Percentiles rank a stretch among this genome's conserved stretches.
Conservation (phyloP, 1,140 invertebrate genomes). For the Drosophila cardini region DNA sequence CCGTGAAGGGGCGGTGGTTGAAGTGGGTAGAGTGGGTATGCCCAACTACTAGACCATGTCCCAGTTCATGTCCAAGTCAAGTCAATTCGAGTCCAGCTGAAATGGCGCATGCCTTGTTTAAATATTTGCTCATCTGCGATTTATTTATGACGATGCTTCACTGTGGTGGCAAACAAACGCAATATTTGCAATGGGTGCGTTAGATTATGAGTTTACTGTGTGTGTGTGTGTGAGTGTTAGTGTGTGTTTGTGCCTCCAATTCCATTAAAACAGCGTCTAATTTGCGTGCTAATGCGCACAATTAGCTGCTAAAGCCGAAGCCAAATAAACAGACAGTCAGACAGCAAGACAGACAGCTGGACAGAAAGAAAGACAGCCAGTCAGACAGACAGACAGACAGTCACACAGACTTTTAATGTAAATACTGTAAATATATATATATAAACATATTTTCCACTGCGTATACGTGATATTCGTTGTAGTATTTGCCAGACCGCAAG, state of each 20-base stretch:
- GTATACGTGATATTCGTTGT: slow-evolving; percentile 52
- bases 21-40: no score
- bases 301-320: slow-evolving; percentile 56
- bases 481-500: slow-evolving; percentile 17
- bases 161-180: slow-evolving; percentile 69
- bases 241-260: slow-evolving; percentile 9
- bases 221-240: neutral
- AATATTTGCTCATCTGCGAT: slow-evolving; percentile 70
- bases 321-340: slow-evolving; percentile 61
- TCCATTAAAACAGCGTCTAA: slow-evolving; percentile 56
- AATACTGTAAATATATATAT: slow-evolving; percentile 48
- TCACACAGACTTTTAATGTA: slow-evolving; percentile 47
- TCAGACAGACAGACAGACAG: slow-evolving; percentile 45
- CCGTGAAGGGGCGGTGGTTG: no score
- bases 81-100: slow-evolving; percentile 19
- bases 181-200: slow-evolving; percentile 70
- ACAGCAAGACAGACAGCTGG: slow-evolving; percentile 49
- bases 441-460: slow-evolving; percentile 9
- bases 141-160: slow-evolving; percentile 67
- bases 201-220: slow-evolving; percentile 42
- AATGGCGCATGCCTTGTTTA: slow-evolving; percentile 46
- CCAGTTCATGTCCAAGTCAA: neutral
- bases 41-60: no score
- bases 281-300: slow-evolving; percentile 73
- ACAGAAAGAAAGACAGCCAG: slow-evolving; percentile 37